A percentile compares a stretch with the other conserved stretches of the same genome.
These are phyloP conservation scores for Hydriomena furcata DNA, from an alignment of 2,888 invertebrate genomes.

Conservation along the genomic window DNA sequence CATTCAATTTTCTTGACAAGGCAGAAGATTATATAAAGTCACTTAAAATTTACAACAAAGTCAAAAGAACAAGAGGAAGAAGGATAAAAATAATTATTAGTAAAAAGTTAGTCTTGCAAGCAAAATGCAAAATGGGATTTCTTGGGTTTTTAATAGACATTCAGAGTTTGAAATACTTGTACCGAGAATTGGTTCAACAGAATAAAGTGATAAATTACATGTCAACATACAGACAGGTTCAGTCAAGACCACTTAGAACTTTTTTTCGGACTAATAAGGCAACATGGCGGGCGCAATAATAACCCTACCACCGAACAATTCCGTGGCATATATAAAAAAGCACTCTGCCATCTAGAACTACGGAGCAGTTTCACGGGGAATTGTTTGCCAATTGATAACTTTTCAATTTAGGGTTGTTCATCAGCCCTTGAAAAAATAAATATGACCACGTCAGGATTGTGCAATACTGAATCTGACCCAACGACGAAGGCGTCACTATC, in stretches of 20 bases:
- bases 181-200: slow-evolving; percentile 3
- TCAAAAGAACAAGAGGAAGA: too few species aligned
- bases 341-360: background rate
- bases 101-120: too few species aligned
- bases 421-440: slow-evolving; percentile 4
- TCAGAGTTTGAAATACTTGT: slow-evolving; percentile 3
- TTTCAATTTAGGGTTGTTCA: slow-evolving; percentile 2
- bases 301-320: background rate
- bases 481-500: background rate
- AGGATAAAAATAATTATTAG: too few species aligned
- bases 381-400: slow-evolving; percentile 3
- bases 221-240: background rate
- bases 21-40: too few species aligned
- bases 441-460: too few species aligned
- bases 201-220: slow-evolving; percentile 1
- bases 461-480: background rate
- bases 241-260: too few species aligned
- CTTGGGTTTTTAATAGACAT: slow-evolving; percentile 2
- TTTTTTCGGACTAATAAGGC: background rate
- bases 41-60: too few species aligned
- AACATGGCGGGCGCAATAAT: background rate
- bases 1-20: too few species aligned
- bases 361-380: background rate
- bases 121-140: too few species aligned
- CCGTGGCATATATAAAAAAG: background rate